Conservation (phyloP, 2,113 vertebrate species). For the Onychorhynchus coronatus region DNA sequence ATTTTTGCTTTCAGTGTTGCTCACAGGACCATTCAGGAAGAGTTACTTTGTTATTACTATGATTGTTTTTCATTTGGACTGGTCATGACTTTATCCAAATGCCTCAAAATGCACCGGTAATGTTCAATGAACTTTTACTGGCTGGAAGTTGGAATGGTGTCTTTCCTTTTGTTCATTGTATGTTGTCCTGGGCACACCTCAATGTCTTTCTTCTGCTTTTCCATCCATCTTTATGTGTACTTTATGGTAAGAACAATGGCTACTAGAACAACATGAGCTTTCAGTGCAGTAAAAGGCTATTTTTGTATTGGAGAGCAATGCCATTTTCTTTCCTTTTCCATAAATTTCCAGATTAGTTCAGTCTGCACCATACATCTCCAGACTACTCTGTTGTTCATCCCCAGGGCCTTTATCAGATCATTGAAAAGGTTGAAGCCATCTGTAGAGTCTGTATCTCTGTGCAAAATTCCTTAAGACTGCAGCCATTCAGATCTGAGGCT, state of each 20-base stretch:
- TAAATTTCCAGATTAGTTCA: not conserved
- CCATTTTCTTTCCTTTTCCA: not conserved
- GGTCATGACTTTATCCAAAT: not conserved
- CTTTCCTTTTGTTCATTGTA: not conserved
- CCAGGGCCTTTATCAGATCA: not conserved
- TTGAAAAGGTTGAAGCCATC: slow-evolving; percentile 9
- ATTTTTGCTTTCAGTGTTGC: not conserved
- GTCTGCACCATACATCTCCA: not conserved
- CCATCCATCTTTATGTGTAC: not conserved
- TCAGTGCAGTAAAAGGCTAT: not conserved
- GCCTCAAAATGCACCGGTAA: not conserved
- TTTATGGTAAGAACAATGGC: not conserved
- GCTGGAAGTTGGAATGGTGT: not conserved
- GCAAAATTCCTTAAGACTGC: slow-evolving; percentile 29
- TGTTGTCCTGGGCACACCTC: not conserved
- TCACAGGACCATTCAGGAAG: not conserved
- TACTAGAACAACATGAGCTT: not conserved
- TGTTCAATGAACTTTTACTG: not conserved
- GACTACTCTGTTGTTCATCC: not conserved
- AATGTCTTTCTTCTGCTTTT: not conserved
- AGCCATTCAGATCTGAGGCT: slow-evolving; percentile 21
- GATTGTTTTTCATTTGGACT: not conserved
- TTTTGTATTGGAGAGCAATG: not conserved
- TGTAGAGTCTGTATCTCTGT: slow-evolving; percentile 26
- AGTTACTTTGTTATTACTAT: not conserved